phyloP scores from a whole-genome alignment of 2,888 invertebrate species.

The Boloria selene region DNA sequence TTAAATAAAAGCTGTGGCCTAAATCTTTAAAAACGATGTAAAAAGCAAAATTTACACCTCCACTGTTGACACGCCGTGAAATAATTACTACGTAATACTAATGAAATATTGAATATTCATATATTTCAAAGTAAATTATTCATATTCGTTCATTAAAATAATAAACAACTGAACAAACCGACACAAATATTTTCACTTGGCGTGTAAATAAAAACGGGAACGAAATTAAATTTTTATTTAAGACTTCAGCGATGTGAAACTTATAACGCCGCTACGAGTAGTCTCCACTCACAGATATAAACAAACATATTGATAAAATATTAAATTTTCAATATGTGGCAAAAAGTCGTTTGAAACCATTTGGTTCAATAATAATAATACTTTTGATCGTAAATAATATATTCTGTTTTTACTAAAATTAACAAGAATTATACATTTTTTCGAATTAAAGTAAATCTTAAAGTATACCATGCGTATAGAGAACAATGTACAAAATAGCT shows the following conservation, averaged over 20 bases:
- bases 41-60: too few species aligned
- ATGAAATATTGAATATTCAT: background rate
- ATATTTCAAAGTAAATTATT: constrained; percentile 12
- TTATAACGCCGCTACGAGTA: background rate
- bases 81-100: background rate
- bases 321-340: too few species aligned
- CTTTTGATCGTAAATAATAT: too few species aligned
- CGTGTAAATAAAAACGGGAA: background rate
- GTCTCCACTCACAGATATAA: background rate
- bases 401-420: too few species aligned
- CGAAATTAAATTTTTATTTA: constrained; percentile 18
- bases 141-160: constrained; percentile 15
- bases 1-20: too few species aligned
- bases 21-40: too few species aligned
- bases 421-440: too few species aligned
- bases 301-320: background rate
- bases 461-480: too few species aligned
- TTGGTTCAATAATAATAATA: too few species aligned
- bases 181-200: background rate
- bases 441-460: too few species aligned
- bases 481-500: too few species aligned
- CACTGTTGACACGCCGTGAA: background rate
- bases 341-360: too few species aligned
- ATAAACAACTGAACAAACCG: constrained; percentile 5
- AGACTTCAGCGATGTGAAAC: constrained; percentile 1